Evolutionary conservation across 2,113 vertebrate genomes (phyloP).

Genomic region (Monopterus albus): DNA sequence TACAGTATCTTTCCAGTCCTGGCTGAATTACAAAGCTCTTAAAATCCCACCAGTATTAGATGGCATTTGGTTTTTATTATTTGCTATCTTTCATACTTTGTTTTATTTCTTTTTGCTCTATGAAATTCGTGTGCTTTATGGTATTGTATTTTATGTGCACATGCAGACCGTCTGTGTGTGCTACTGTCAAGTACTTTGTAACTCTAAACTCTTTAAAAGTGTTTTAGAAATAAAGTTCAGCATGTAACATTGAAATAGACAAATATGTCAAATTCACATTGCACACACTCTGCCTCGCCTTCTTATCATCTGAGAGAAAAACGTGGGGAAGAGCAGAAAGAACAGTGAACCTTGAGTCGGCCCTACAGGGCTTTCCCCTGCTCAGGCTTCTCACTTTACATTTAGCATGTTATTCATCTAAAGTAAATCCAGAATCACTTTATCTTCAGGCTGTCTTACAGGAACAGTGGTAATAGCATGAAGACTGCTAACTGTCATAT

Average conservation of each 20-base stretch:
- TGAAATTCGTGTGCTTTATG: too few species aligned
- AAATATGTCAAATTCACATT: neutral
- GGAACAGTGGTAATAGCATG: conserved; percentile 18
- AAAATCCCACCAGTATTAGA: neutral
- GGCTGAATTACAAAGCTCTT: conserved; percentile 3
- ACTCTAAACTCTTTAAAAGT: neutral
- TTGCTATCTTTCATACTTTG: neutral
- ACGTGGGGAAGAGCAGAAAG: neutral
- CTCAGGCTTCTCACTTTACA: conserved; percentile 37
- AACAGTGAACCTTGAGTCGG: neutral
- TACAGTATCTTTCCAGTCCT: too few species aligned
- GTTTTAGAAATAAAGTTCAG: neutral
- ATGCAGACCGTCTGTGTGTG: neutral
- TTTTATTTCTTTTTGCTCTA: neutral
- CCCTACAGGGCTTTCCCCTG: neutral
- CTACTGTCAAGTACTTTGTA: neutral
- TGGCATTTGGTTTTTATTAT: neutral
- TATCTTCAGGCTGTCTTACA: conserved; percentile 27
- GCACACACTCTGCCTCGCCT: neutral
- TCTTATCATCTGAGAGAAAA: too few species aligned
- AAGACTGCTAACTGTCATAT: conserved; percentile 45
- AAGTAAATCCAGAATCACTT: conserved; percentile 41
- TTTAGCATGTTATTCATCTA: conserved; percentile 61
- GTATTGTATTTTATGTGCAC: neutral
- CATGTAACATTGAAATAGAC: neutral